Evolutionary conservation across 2,888 invertebrate genomes (phyloP).

Genomic region (Masnerella sp.): DNA sequence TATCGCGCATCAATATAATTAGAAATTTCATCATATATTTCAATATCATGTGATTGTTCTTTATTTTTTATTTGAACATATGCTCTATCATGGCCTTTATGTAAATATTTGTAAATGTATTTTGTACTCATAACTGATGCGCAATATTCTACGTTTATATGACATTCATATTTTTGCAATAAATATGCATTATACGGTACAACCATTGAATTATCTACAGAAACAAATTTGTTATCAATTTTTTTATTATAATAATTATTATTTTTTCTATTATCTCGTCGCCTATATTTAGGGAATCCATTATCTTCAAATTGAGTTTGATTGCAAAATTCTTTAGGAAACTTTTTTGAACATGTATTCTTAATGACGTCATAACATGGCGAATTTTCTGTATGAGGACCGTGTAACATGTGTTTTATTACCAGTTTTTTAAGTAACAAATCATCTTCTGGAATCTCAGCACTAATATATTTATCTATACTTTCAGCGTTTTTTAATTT

Average conservation of each 20-base stretch:
- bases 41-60: too few relatives aligned
- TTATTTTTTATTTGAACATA: too few relatives aligned
- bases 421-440: not conserved
- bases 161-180: constrained; percentile 44
- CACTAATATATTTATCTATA: constrained; percentile 3
- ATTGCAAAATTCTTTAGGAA: constrained; percentile 7
- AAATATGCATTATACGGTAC: constrained; percentile 25
- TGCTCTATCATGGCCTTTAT: too few relatives aligned
- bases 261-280: not conserved
- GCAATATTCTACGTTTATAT: constrained; percentile 57
- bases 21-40: constrained; percentile 23
- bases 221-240: not conserved
- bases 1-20: constrained; percentile 47
- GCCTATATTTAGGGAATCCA: constrained; percentile 5
- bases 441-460: constrained; percentile 16
- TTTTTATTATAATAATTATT: constrained; percentile 12
- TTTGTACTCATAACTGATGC: too few relatives aligned
- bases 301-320: constrained; percentile 12
- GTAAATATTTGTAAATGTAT: too few relatives aligned
- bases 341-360: constrained; percentile 14
- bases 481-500: not conserved
- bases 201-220: constrained; percentile 7
- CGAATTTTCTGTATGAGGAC: constrained; percentile 3
- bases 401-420: constrained; percentile 8
- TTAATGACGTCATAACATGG: not conserved